Conservation (phyloP, 2,888 invertebrate species). For the Caenorhabditis sp. region DNA sequence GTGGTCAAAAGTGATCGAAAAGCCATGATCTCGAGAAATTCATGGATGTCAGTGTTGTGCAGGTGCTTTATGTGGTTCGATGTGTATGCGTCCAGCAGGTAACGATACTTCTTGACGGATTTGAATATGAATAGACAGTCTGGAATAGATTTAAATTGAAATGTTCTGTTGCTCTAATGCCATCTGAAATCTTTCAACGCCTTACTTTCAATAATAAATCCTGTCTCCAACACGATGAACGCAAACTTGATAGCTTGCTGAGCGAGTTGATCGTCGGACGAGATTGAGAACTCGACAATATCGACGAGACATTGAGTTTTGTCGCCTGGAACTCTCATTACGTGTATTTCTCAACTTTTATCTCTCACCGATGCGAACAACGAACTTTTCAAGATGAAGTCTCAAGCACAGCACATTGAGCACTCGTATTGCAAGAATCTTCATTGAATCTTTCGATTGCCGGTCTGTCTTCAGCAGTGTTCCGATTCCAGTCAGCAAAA, state of each 20-base stretch:
- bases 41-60: background rate
- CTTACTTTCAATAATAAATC: slow-evolving; percentile 9
- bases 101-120: slow-evolving; percentile 21
- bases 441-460: slow-evolving; percentile 51
- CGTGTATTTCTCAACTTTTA: background rate
- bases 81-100: slow-evolving; percentile 8
- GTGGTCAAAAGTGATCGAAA: slow-evolving; percentile 15
- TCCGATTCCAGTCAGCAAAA: slow-evolving; percentile 37
- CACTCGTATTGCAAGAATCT: slow-evolving; percentile 48
- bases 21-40: slow-evolving; percentile 31
- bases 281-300: slow-evolving; percentile 21
- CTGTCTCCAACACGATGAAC: slow-evolving; percentile 9
- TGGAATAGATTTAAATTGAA: background rate
- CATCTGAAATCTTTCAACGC: no score
- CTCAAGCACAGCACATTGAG: slow-evolving; percentile 20
- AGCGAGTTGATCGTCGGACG: slow-evolving; percentile 25
- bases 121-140: slow-evolving; percentile 21
- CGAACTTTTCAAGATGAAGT: background rate
- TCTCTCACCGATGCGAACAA: slow-evolving; percentile 16
- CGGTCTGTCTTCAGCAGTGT: slow-evolving; percentile 37
- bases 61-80: slow-evolving; percentile 2
- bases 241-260: slow-evolving; percentile 42
- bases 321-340: slow-evolving; percentile 20
- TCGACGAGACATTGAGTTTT: slow-evolving; percentile 27
- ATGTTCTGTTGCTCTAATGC: background rate